Percentiles rank a stretch among this genome's conserved stretches.
Evolutionary conservation across 2,113 vertebrate genomes (phyloP).

Genomic region (Meles meles): DNA sequence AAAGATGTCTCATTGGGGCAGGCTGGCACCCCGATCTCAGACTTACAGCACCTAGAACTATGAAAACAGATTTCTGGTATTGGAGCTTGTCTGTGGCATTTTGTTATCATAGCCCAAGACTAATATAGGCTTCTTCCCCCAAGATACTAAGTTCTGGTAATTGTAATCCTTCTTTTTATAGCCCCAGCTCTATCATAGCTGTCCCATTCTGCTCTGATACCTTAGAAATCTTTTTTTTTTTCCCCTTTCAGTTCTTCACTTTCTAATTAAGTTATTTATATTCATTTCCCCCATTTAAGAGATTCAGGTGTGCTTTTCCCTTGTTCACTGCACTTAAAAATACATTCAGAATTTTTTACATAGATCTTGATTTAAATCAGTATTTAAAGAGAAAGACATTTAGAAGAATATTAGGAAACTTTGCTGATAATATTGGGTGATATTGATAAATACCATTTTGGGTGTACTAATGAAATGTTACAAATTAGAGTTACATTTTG

Average conservation of each 20-base stretch:
- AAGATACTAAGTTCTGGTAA: background rate
- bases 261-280: background rate
- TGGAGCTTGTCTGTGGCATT: background rate
- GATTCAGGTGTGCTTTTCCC: background rate
- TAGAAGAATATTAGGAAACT: background rate
- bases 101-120: background rate
- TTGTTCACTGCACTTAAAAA: background rate
- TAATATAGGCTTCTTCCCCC: background rate
- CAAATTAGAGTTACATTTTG: background rate
- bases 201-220: background rate
- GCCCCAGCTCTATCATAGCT: background rate
- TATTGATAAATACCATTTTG: background rate
- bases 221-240: background rate
- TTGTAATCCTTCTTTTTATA: background rate
- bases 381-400: background rate
- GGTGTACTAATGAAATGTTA: background rate
- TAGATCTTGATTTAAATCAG: background rate
- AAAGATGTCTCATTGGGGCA: background rate
- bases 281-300: background rate
- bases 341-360: background rate
- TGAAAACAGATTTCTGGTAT: background rate
- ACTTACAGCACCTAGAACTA: background rate
- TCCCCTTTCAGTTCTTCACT: background rate
- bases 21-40: no score
- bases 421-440: background rate